Evolutionary conservation across 2,888 invertebrate species (phyloP), one percentile per base, ranked within the genome.

Genomic region (Stenodema calcarata): DNA sequence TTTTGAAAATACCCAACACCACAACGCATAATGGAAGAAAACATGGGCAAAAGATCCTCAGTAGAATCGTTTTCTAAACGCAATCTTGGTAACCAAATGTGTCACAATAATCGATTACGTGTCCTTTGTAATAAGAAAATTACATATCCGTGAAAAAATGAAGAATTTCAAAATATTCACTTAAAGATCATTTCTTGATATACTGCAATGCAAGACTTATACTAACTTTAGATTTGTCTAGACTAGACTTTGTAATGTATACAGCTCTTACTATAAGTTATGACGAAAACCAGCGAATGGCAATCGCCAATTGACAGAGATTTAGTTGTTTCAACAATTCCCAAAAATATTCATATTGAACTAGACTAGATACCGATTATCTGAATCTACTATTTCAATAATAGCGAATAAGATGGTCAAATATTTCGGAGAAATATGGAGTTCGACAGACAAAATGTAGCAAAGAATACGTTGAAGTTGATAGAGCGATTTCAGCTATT

Each of bases 21-120:
- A 78, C 78, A 44, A 73, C 30, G 73, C 28, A 47, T 27, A 54
- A 30, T 54, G 30, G 80, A 54, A 80, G 80, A 80, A 80, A 54
- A 54, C 23, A 0, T 12, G 28, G 50, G 1, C 50, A 54, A 30
- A 7, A 62, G 23, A n/a, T 0, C 27, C 23, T 9, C n/a, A 23
- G 11, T 23, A 16, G n/a, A 50, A 11, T 50, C 4, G 50, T 50
- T n/a, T 50, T 50, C n/a, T n/a, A 50, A n/a, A 50, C n/a, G 6
- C n/a, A n/a, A 50, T 18, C 50, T 50, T n/a, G 50, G 50, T 50
- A 50, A 50, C 50, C 50, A 50, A 50, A 50, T 16, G n/a, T 16
- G n/a, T 35, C 7, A 35, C 35, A 35, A 35, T 2, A 35, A 35
- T 4, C 2, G 2, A 35, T n/a, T n/a, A 42, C 6, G 11, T 11